phyloP scores from a whole-genome alignment of 2,888 invertebrate species.

The Agriopis leucophaearia region DNA sequence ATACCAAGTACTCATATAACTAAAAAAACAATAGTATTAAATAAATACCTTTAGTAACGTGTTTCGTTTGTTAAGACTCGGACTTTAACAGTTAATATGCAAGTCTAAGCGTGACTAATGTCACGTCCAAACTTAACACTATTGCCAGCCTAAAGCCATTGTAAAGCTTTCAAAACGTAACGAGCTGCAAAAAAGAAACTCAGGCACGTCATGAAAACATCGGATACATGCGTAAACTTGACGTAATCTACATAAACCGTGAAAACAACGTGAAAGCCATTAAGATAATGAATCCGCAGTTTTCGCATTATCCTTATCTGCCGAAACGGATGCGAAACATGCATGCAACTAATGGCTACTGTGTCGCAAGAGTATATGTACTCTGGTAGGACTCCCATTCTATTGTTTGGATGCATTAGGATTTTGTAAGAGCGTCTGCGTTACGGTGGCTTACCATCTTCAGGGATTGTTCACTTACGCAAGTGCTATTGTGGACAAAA shows the following conservation, averaged over 20 bases:
- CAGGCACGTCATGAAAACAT: constrained; percentile 12
- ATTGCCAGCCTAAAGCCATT: constrained; percentile 11
- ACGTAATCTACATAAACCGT: constrained; percentile 17
- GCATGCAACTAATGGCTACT: constrained; percentile 41
- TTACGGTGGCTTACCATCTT: constrained; percentile 67
- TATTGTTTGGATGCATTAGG: constrained; percentile 70
- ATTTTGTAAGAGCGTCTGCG: constrained; percentile 68
- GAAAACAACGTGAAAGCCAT: constrained; percentile 34
- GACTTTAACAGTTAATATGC: background rate
- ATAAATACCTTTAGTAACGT: background rate
- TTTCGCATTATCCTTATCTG: constrained; percentile 53
- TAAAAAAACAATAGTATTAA: no score
- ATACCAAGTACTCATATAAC: background rate
- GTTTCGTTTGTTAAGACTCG: background rate
- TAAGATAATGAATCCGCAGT: constrained; percentile 29
- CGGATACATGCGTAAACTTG: constrained; percentile 12
- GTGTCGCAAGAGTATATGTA: constrained; percentile 67
- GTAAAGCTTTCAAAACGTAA: constrained; percentile 17
- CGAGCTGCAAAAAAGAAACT: constrained; percentile 21
- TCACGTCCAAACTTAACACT: constrained; percentile 1
- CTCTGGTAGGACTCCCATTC: constrained; percentile 66
- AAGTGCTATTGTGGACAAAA: constrained; percentile 37
- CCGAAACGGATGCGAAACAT: constrained; percentile 56
- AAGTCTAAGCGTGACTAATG: background rate
- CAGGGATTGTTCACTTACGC: constrained; percentile 54